Percentiles rank a stretch among this genome's conserved stretches.
Conservation (phyloP, 1,140 invertebrate genomes). For the Drosophila nigrodunni region DNA sequence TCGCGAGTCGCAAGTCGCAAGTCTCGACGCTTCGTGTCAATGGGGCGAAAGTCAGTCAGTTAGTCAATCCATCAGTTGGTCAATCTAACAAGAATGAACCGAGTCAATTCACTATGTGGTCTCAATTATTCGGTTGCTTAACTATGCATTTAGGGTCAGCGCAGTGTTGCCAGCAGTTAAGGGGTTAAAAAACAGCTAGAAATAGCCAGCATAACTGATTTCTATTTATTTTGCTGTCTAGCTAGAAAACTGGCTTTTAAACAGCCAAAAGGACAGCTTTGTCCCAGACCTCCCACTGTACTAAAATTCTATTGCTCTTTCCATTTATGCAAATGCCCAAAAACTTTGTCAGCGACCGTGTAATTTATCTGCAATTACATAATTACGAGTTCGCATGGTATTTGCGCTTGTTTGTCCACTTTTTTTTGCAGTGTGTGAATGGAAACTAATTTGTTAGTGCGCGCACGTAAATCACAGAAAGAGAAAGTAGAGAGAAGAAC, state of each 20-base stretch:
- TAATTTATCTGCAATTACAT: constrained; percentile 73
- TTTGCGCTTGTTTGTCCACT: neutral
- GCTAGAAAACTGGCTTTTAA: too few relatives aligned
- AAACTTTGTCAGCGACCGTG: constrained; percentile 65
- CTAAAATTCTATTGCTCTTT: neutral
- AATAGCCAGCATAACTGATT: too few relatives aligned
- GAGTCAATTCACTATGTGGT: neutral
- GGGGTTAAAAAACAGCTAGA: too few relatives aligned
- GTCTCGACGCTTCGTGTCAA: constrained; percentile 40
- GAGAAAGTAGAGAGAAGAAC: too few relatives aligned
- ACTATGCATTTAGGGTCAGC: constrained; percentile 25
- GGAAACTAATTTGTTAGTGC: too few relatives aligned
- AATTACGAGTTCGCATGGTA: constrained; percentile 1
- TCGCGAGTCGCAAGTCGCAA: neutral
- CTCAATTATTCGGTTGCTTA: constrained; percentile 39
- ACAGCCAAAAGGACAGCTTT: too few relatives aligned
- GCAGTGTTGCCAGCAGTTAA: too few relatives aligned
- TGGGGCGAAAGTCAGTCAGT: constrained; percentile 17
- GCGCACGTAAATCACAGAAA: too few relatives aligned
- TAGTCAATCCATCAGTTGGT: neutral
- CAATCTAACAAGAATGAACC: neutral
- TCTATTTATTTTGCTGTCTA: too few relatives aligned
- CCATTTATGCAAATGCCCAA: constrained; percentile 62
- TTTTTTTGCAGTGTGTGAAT: neutral
- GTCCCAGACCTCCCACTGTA: constrained; percentile 16